Base-by-base conservation (phyloP, 2,797 vertebrate species). In the Falco naumanni region DNA sequence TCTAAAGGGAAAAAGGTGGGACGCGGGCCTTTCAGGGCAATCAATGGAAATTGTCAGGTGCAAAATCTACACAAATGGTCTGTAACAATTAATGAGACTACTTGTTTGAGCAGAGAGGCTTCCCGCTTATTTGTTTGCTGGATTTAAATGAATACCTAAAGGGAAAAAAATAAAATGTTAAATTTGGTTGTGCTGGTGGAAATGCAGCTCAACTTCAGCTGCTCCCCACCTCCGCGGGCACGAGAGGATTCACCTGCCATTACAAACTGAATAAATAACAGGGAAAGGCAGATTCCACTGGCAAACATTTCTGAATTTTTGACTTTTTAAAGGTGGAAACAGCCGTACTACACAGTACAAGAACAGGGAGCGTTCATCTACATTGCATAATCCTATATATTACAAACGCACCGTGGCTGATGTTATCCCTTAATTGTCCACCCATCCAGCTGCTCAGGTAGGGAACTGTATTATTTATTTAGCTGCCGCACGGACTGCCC, bases 401-500 rank as follows among this genome's bases (percentile, higher is more conserved):
- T 9, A 43, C 20, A 3, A 28, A 22, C 4, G 20, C 26, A 25
- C 51, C n/a, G 3, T 10, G 22, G 95, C 93, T 50, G 94, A 92
- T 33, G 59, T 11, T 84, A 59, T 18, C 90, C 96, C 95, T 96
- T 95, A 87, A 39, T 17, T 85, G 76, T 13, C 53, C 79, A 29
- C 78, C 54, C 79, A 56, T 28, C 61, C 11, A 69, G 39, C 61
- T 29, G 12, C 75, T 64, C n/a, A 31, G 80, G 74, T 21, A 47
- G 33, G 82, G 75, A 47, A 89, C 93, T 86, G 93, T 76, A 66
- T 98, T 98, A 97, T 98, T 98, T 97, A 97, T 98, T 93, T 97
- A 47, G 19, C 93, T 47, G 92, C 95, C 43, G 51, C 89, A 70
- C 95, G 84, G 91, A 54, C 76, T 65, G 95, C 94, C 93, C 87